Evolutionary conservation across 2,888 invertebrate species (phyloP), one percentile per base, ranked within the genome.

Genomic region (Hoplodrina blanda): DNA sequence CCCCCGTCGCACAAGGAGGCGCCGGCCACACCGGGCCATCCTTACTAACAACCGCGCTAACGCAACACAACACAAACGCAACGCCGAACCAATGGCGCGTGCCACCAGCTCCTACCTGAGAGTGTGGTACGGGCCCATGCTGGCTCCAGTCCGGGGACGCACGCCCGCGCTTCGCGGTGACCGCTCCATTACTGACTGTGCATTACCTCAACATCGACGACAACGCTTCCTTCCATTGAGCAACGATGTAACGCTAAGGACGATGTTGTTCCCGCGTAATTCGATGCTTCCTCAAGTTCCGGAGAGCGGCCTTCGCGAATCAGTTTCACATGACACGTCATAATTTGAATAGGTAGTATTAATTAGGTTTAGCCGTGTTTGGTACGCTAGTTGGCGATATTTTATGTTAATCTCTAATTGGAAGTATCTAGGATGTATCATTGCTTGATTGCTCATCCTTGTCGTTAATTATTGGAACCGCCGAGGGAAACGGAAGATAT

Each of bases 151-250:
- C 67, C 65, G 64, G 68, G 69, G 62, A 73, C 70, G 73, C 83
- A 80, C 82, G 78, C 66, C 78, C 81, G 84, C 81, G 54, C 75
- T 74, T 65, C 76, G 79, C 83, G 64, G 72, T 78, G 71, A 73
- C 66, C 80, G 73, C 73, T 82, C 64, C 79, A 80, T 80, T 76
- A 84, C 85, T 83, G 76, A 60, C 63, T 62, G 49, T 30, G 57
- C 72, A 17, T 74, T 64, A 78, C 75, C 74, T 73, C 80, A 75
- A 70, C 76, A 44, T 57, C 76, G 71, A 46, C 78, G 75, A 71
- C 75, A 55, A 79, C 57, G 68, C 87, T 88, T 91, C 91, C 91
- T 90, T 79, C 86, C 90, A 89, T 91, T 91, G 87, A 88, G 87
- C 85, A 89, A 89, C 83, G 56, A 30, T 46, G 69, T 67, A 77